These are phyloP conservation scores for Dicrurus megarhynchus DNA, from an alignment of 2,113 vertebrate species.

Conservation along the genomic window DNA sequence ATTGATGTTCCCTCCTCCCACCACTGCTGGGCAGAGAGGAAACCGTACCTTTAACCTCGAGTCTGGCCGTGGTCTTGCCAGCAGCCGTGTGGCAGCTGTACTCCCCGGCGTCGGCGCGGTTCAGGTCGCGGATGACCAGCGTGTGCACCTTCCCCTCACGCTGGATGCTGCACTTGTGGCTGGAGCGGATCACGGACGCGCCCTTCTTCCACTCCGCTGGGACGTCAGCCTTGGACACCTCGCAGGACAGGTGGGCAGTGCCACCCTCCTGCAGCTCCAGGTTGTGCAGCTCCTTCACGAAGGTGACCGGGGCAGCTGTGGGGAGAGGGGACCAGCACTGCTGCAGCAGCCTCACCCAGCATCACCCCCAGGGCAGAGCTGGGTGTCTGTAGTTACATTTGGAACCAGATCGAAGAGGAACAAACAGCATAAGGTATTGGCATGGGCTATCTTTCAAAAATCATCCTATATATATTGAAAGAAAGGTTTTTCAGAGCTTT, in stretches of 20 bases:
- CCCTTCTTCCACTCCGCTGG: constrained; percentile 80
- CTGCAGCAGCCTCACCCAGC: not conserved
- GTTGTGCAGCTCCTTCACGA: constrained; percentile 33
- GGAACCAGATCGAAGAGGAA: not conserved
- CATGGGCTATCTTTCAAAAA: not conserved
- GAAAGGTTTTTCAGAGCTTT: not conserved
- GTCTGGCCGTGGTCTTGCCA: constrained; percentile 71
- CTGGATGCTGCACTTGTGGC: constrained; percentile 77
- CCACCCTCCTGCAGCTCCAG: constrained; percentile 74
- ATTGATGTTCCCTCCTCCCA: fast-evolving
- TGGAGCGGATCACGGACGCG: constrained; percentile 58
- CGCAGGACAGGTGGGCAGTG: constrained; percentile 75
- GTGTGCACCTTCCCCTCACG: constrained; percentile 69
- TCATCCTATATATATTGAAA: not conserved
- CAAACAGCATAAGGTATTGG: not conserved
- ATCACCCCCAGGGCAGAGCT: not conserved
- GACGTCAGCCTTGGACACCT: constrained; percentile 73
- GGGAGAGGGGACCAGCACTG: not conserved
- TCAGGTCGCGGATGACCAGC: constrained; percentile 71
- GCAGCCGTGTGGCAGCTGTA: constrained; percentile 80
- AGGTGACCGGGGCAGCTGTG: constrained; percentile 5
- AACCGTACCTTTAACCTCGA: constrained; percentile 83
- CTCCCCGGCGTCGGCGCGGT: constrained; percentile 74
- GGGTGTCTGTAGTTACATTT: fast-evolving
- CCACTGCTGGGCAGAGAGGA: not conserved